Evolutionary conservation across 1,140 invertebrate species (phyloP), one percentile per base, ranked within the genome.

Genomic region (Drosophila athabasca): DNA sequence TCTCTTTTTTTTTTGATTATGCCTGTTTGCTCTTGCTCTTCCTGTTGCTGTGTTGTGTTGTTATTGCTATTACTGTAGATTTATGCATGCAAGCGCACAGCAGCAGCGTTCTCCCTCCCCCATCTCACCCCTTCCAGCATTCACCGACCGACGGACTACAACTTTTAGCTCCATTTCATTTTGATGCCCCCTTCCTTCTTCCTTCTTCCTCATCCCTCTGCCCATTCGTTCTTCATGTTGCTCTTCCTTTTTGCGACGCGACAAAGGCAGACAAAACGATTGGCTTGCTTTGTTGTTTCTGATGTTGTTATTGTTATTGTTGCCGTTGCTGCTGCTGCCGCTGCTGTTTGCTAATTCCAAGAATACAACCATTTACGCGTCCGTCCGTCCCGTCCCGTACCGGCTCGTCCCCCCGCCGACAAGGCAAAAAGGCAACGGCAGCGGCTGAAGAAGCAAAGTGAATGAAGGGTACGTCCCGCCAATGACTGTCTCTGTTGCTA

Each of bases 361-460:
- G 78, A 82, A 89, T 82, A 88, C 61, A 87, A 87, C 83, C 79
- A 88, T 82, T 87, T 87, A 88, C 83, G 79, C 83, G 80, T 73
- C 62, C 35, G 35, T 39, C 35, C 31, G 31, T 9, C 31, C 0
- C 26, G 64, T 85, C 82, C n/a, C n/a, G n/a, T n/a, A n/a, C n/a
- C n/a, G n/a, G n/a, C n/a, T n/a, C n/a, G n/a, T n/a, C n/a, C n/a
- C 82, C 82, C 77, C 82, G 74, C 78, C 62, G 35, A 39, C 35
- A 87, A 78, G 79, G 58, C 67, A 66, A 61, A 58, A 53, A 39
- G 9, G 35, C 35, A 11, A 4, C 11, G 11, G 35, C 35, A 39
- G 2, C 31, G 31, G 31, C 31, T 9, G 35, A 13, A 39, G 11
- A 39, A 39, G 3, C 35, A 60, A 64, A 59, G 45, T 60, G 66